phyloP scores from a whole-genome alignment of 2,797 vertebrate genomes.

The Notolabrus celidotus region DNA sequence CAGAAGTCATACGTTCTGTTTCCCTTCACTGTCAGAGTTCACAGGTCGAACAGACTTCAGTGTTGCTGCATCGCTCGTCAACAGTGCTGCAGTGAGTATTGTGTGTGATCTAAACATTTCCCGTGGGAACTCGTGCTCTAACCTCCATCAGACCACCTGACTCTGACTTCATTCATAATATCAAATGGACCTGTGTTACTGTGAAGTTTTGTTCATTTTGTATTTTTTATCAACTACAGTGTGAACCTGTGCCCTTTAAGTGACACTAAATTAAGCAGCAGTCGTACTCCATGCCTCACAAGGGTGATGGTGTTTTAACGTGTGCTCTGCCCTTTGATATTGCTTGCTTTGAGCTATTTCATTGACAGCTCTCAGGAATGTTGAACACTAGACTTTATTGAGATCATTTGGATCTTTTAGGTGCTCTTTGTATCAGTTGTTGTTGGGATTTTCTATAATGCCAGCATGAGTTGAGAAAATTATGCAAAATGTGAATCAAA shows the following conservation, averaged over 20 bases:
- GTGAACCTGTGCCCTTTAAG: slow-evolving; percentile 26
- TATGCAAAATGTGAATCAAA: too few species aligned
- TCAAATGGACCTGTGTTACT: slow-evolving; percentile 39
- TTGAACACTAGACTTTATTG: neutral
- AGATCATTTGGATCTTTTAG: neutral
- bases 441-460: too few species aligned
- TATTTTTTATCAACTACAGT: slow-evolving; percentile 27
- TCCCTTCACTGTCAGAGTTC: slow-evolving; percentile 12
- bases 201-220: slow-evolving; percentile 36
- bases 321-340: neutral
- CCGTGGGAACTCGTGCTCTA: slow-evolving; percentile 30
- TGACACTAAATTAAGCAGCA: slow-evolving; percentile 8
- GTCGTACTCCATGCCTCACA: neutral
- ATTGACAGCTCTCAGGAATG: neutral
- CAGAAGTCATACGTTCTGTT: neutral
- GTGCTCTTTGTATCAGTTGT: neutral
- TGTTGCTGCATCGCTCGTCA: slow-evolving; percentile 38
- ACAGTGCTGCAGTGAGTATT: slow-evolving; percentile 51
- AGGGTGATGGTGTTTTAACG: neutral
- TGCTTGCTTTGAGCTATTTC: too few species aligned
- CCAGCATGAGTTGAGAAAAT: too few species aligned
- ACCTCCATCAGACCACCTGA: slow-evolving; percentile 34
- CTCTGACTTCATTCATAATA: slow-evolving; percentile 27
- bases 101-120: slow-evolving; percentile 51
- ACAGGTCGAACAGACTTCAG: slow-evolving; percentile 34